These are phyloP conservation scores for Emmelina monodactyla DNA, from an alignment of 2,888 invertebrate genomes.

Conservation along the genomic window DNA sequence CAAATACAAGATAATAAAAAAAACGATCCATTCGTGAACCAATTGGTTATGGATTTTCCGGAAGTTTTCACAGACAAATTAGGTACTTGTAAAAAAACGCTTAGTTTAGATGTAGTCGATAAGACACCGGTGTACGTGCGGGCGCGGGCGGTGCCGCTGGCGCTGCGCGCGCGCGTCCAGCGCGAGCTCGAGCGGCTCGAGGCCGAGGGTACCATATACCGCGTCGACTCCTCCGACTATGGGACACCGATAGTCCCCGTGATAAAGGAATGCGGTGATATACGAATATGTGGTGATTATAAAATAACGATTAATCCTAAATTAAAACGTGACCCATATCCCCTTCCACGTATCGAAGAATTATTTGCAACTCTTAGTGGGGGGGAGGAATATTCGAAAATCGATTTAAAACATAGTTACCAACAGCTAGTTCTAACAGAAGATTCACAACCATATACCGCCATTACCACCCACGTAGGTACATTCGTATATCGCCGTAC, in stretches of 20 bases:
- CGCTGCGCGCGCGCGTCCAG: slow-evolving; percentile 6
- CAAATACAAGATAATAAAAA: no score
- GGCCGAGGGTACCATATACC: slow-evolving; percentile 15
- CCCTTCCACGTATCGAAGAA: slow-evolving; percentile 4
- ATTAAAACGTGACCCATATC: slow-evolving; percentile 7
- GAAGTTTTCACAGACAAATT: slow-evolving; percentile 8
- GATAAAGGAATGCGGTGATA: slow-evolving; percentile 13
- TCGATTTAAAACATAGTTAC: slow-evolving; percentile 4
- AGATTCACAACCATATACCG: slow-evolving; percentile 11
- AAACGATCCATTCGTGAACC: slow-evolving; percentile 3
- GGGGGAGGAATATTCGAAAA: slow-evolving; percentile 4
- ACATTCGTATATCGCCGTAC: slow-evolving; percentile 11
- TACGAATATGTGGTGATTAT: slow-evolving; percentile 5
- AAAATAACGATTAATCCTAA: slow-evolving; percentile 9
- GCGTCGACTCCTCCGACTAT: slow-evolving; percentile 17
- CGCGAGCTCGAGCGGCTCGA: slow-evolving; percentile 14
- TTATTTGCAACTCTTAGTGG: slow-evolving; percentile 5
- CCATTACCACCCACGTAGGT: slow-evolving; percentile 14
- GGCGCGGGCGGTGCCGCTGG: slow-evolving; percentile 2
- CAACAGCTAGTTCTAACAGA: slow-evolving; percentile 3
- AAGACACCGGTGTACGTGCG: slow-evolving; percentile 8
- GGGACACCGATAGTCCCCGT: slow-evolving; percentile 20
- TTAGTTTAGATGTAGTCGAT: slow-evolving; percentile 9
- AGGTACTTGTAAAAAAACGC: slow-evolving; percentile 5
- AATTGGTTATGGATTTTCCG: slow-evolving; percentile 7